phyloP scores from a whole-genome alignment of 2,888 invertebrate species.

The Diploptera punctata region DNA sequence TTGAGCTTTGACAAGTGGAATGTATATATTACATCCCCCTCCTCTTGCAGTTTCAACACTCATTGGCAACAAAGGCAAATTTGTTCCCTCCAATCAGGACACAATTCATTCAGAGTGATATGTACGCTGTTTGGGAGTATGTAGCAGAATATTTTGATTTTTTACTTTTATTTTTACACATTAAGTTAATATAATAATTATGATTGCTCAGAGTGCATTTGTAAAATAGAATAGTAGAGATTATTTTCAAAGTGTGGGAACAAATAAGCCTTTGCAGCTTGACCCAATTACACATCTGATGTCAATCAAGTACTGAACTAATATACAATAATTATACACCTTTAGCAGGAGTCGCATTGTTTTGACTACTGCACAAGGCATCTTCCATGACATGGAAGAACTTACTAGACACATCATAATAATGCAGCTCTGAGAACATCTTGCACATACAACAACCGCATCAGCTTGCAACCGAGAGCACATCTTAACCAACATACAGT shows the following conservation, averaged over 20 bases:
- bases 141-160: not conserved
- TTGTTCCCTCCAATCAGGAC: conserved; percentile 9
- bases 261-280: conserved; percentile 25
- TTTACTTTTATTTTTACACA: too few species aligned
- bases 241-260: conserved; percentile 7
- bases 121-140: too few species aligned
- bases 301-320: not conserved
- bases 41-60: conserved; percentile 3
- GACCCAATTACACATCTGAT: conserved; percentile 1
- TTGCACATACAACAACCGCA: not conserved
- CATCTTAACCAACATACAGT: too few species aligned
- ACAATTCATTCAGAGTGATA: too few species aligned
- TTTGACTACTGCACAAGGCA: conserved; percentile 10
- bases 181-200: too few species aligned
- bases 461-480: conserved; percentile 2
- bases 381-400: conserved; percentile 19
- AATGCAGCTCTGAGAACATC: conserved; percentile 11
- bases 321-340: conserved; percentile 3
- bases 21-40: conserved; percentile 14
- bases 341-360: not conserved
- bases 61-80: conserved; percentile 14
- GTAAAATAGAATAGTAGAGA: too few species aligned
- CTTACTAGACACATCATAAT: conserved; percentile 16
- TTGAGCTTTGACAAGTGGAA: conserved; percentile 30
- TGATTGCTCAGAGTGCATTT: too few species aligned